These are phyloP conservation scores for Volucella zonaria DNA, from an alignment of 2,888 invertebrate species.

Conservation along the genomic window DNA sequence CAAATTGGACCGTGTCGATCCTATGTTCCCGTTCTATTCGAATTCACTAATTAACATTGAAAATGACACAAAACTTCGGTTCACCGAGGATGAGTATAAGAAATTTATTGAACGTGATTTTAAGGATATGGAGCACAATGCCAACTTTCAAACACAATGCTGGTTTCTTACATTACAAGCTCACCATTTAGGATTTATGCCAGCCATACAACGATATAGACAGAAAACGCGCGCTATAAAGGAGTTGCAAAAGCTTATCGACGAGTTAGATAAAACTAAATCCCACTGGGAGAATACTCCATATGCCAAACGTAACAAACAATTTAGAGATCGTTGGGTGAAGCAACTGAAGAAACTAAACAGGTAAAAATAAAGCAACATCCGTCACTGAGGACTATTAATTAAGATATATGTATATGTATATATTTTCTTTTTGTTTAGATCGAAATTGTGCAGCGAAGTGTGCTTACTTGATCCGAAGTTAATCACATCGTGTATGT, in stretches of 20 bases:
- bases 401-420: background rate
- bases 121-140: slow-evolving; percentile 84
- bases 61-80: slow-evolving; percentile 92
- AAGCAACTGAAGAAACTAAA: slow-evolving; percentile 91
- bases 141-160: slow-evolving; percentile 97
- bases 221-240: slow-evolving; percentile 86
- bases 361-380: slow-evolving; percentile 82
- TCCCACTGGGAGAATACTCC: slow-evolving; percentile 91
- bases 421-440: slow-evolving; percentile 77
- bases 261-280: slow-evolving; percentile 91
- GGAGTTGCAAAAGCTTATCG: slow-evolving; percentile 93
- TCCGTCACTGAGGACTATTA: background rate
- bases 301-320: slow-evolving; percentile 90
- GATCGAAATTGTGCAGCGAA: slow-evolving; percentile 96
- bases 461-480: slow-evolving; percentile 93
- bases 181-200: slow-evolving; percentile 95
- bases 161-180: slow-evolving; percentile 98
- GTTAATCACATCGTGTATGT: slow-evolving; percentile 90
- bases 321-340: slow-evolving; percentile 93
- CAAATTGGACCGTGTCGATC: slow-evolving; percentile 94
- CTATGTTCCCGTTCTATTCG: slow-evolving; percentile 93
- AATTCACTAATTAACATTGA: slow-evolving; percentile 88
- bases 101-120: slow-evolving; percentile 78
- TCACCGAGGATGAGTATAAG: slow-evolving; percentile 90
- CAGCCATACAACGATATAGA: slow-evolving; percentile 93